These are phyloP conservation scores for Chelonoidis abingdonii DNA, from an alignment of 2,113 vertebrate species.

Conservation along the genomic window DNA sequence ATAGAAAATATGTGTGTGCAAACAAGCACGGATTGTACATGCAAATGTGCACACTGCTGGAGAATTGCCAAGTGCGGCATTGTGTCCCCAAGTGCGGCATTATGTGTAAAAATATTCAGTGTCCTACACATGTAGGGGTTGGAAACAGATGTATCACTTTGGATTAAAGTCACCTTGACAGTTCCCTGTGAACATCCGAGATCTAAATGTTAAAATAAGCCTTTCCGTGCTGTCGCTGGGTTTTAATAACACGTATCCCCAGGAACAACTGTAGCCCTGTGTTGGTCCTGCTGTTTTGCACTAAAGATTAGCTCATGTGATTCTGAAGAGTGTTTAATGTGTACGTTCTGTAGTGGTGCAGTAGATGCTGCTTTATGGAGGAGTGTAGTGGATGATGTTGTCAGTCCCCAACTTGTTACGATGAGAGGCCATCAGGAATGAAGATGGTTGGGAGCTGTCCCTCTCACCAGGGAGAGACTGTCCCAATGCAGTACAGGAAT, in stretches of 20 bases:
- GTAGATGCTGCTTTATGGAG: neutral
- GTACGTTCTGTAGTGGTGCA: neutral
- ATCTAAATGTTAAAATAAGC: accelerated
- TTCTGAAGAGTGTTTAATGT: accelerated
- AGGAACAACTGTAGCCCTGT: accelerated
- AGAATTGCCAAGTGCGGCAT: accelerated
- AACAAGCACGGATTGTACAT: accelerated
- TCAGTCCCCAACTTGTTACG: neutral
- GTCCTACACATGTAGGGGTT: accelerated
- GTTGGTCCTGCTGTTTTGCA: accelerated
- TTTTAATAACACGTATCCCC: accelerated
- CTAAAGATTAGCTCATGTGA: accelerated
- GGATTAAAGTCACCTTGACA: neutral
- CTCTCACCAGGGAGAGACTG: neutral
- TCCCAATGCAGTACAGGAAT: neutral
- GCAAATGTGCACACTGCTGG: accelerated
- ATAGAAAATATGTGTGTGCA: neutral
- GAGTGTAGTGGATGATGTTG: neutral
- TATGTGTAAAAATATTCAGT: neutral
- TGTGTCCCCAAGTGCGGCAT: neutral
- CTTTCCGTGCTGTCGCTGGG: neutral
- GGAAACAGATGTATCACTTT: neutral
- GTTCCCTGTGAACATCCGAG: neutral
- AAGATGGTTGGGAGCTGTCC: neutral
- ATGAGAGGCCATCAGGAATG: neutral